Evolutionary conservation across 2,113 vertebrate genomes (phyloP).

Genomic region (Hylia prasina): DNA sequence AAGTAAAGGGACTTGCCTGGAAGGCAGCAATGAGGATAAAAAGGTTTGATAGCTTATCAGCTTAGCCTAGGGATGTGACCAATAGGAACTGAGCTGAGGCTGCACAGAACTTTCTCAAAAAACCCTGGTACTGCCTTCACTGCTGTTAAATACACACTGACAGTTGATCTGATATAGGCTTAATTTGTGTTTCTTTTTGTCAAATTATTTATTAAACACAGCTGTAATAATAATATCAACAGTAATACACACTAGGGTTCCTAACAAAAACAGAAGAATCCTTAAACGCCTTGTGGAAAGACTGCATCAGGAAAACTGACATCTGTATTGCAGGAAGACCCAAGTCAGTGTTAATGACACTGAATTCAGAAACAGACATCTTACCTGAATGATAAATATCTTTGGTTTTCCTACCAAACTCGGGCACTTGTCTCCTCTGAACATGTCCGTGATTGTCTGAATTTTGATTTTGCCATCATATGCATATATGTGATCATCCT

Average conservation of each 20-base stretch:
- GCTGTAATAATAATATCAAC: not conserved
- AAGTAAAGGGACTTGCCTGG: not conserved
- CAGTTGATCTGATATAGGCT: not conserved
- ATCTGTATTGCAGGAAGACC: not conserved
- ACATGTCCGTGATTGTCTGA: constrained; percentile 76
- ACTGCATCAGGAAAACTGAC: not conserved
- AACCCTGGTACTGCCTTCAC: not conserved
- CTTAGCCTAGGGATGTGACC: not conserved
- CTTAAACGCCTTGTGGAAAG: not conserved
- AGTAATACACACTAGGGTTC: not conserved
- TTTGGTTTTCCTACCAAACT: constrained; percentile 94
- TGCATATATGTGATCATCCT: constrained; percentile 83
- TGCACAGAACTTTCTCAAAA: not conserved
- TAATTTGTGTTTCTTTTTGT: not conserved
- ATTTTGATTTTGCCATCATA: constrained; percentile 81
- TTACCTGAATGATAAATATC: constrained; percentile 96
- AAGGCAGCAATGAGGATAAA: not conserved
- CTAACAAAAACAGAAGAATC: not conserved
- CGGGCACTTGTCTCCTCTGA: constrained; percentile 87
- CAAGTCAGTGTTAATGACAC: not conserved
- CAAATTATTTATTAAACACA: not conserved
- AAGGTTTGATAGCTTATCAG: not conserved
- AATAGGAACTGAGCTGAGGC: not conserved
- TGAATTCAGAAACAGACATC: not conserved
- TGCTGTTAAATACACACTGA: not conserved